Evolutionary conservation across 2,888 invertebrate genomes (phyloP).

Genomic region (Serrognathus titanus): DNA sequence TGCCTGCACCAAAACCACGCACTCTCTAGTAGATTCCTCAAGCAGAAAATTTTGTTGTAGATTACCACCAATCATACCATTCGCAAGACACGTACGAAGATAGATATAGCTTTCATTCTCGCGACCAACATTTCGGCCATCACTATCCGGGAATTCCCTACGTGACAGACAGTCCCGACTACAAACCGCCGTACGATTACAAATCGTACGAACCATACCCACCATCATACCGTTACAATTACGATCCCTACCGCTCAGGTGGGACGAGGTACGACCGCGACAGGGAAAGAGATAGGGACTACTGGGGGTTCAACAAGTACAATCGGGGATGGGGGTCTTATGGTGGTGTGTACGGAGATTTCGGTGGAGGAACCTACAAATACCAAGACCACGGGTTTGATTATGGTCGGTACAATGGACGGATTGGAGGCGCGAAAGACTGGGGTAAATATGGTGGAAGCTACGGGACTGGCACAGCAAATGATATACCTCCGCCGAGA

Average conservation of each 20-base stretch:
- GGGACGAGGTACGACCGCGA: constrained; percentile 8
- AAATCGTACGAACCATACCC: constrained; percentile 33
- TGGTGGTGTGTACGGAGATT: constrained; percentile 58
- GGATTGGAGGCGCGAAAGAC: constrained; percentile 37
- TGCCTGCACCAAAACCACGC: too few relatives aligned
- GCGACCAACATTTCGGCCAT: constrained; percentile 19
- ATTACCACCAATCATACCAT: constrained; percentile 6
- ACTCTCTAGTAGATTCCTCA: too few relatives aligned
- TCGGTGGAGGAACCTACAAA: constrained; percentile 22
- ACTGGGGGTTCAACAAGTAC: constrained; percentile 33
- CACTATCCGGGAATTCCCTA: constrained; percentile 1
- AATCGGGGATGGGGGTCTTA: constrained; percentile 57
- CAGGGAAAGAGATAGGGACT: constrained; percentile 22
- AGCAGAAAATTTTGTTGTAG: constrained; percentile 8
- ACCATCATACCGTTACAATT: constrained; percentile 20
- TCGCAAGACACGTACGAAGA: constrained; percentile 13
- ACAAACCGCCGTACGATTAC: constrained; percentile 25
- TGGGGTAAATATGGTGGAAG: constrained; percentile 46
- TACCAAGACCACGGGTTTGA: constrained; percentile 2
- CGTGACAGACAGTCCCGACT: constrained; percentile 5
- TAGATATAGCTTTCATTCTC: constrained; percentile 18
- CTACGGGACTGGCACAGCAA: constrained; percentile 34
- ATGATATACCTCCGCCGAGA: background rate
- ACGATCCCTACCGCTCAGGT: constrained; percentile 17
- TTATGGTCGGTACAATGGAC: constrained; percentile 20